These are phyloP conservation scores for Suricata suricatta DNA, from an alignment of 2,113 vertebrate genomes.

Conservation along the genomic window DNA sequence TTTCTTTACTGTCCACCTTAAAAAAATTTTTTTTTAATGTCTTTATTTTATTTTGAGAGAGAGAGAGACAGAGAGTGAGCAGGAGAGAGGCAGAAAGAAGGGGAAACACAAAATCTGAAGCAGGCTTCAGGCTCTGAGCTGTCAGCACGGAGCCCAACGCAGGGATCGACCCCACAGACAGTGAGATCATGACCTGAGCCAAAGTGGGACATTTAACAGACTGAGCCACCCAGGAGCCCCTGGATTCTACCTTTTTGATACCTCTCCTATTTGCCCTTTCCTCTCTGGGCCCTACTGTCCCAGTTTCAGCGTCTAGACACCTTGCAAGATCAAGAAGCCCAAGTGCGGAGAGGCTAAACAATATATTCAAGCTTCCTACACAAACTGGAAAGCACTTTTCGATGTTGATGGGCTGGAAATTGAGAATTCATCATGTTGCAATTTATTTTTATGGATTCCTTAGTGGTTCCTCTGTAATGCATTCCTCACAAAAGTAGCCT, in stretches of 20 bases:
- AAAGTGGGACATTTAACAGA: too few species aligned
- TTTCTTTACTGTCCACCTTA: neutral
- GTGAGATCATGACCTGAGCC: too few species aligned
- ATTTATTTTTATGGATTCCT: neutral
- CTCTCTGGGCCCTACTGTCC: neutral
- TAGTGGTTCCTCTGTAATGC: neutral
- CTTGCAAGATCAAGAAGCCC: neutral
- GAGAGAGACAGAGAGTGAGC: too few species aligned
- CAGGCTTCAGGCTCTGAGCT: too few species aligned
- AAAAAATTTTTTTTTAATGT: too few species aligned
- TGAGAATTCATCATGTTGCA: neutral
- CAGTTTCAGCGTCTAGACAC: neutral
- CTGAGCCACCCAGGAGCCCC: too few species aligned
- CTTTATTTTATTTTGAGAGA: too few species aligned
- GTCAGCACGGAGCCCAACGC: too few species aligned
- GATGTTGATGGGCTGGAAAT: neutral
- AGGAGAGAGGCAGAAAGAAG: too few species aligned
- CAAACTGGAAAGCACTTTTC: neutral
- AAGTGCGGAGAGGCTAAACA: neutral
- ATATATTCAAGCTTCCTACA: neutral
- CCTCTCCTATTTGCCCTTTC: neutral
- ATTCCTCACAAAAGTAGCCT: neutral
- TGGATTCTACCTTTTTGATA: neutral
- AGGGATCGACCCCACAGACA: too few species aligned
- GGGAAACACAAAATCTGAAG: too few species aligned